Percentiles rank a stretch among this genome's conserved stretches.
phyloP scores from a whole-genome alignment of 2,797 vertebrate genomes.

The Sebastes wilsoni region DNA sequence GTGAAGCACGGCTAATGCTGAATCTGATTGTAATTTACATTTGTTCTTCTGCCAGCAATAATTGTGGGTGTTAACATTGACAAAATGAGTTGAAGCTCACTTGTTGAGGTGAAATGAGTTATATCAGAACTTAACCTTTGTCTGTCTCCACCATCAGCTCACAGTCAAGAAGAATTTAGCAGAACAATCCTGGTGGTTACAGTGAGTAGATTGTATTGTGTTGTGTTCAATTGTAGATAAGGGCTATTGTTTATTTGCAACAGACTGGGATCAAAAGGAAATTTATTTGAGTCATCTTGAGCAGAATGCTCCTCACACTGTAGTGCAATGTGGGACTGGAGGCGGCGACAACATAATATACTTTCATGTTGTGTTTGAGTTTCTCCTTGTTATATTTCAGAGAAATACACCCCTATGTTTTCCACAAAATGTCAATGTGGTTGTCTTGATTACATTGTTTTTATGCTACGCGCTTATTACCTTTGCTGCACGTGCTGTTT shows the following conservation, averaged over 20 bases:
- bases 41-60: conserved; percentile 27
- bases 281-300: conserved; percentile 8
- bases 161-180: conserved; percentile 31
- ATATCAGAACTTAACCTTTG: neutral
- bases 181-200: conserved; percentile 3
- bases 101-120: conserved; percentile 32
- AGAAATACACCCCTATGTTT: neutral
- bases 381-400: neutral
- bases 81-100: conserved; percentile 43
- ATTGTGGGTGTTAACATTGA: conserved; percentile 37
- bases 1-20: conserved; percentile 20
- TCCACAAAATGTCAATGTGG: neutral
- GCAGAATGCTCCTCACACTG: neutral
- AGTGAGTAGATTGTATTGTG: neutral
- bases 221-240: conserved; percentile 10
- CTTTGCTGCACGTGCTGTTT: neutral
- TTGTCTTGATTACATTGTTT: neutral
- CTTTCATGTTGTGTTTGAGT: neutral
- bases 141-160: conserved; percentile 1
- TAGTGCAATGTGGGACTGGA: neutral
- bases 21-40: conserved; percentile 51
- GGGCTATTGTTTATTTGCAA: neutral
- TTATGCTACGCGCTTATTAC: neutral
- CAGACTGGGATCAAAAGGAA: neutral
- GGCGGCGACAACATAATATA: neutral